Conservation (phyloP, 2,888 invertebrate species). For the Phymatocera aterrima region DNA sequence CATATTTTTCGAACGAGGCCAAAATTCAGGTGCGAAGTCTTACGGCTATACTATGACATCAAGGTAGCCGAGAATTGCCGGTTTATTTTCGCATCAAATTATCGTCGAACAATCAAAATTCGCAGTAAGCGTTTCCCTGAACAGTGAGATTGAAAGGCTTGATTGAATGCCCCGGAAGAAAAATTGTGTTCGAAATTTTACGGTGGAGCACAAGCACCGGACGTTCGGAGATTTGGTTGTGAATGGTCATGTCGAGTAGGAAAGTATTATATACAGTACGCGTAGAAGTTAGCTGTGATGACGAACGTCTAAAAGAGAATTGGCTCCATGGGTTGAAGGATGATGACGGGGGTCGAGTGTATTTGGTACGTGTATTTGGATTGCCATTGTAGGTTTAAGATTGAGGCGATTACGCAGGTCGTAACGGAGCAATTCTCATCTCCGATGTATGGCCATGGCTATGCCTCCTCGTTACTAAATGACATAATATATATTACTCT, state of each 20-base stretch:
- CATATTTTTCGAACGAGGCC: no score
- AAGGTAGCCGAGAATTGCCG: no score
- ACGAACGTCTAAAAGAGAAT: neutral
- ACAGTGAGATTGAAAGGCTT: no score
- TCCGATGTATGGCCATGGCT: neutral
- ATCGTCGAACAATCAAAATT: no score
- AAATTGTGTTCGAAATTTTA: slow-evolving; percentile 2
- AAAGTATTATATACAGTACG: no score
- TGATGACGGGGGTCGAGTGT: no score
- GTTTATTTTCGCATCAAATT: no score
- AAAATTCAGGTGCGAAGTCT: no score
- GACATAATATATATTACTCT: neutral
- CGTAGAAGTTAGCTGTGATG: neutral
- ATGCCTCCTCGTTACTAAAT: neutral
- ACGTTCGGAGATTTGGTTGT: neutral
- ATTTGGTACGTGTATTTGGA: slow-evolving; percentile 1
- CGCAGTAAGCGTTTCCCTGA: no score
- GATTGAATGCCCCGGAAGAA: neutral
- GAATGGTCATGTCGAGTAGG: neutral
- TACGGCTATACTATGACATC: no score
- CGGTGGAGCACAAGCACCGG: neutral
- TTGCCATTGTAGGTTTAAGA: neutral
- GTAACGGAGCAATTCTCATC: slow-evolving; percentile 3
- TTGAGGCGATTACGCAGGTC: slow-evolving; percentile 7
- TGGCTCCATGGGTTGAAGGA: neutral